phyloP scores from a whole-genome alignment of 2,888 invertebrate genomes.

The Cynaeus angustus region DNA sequence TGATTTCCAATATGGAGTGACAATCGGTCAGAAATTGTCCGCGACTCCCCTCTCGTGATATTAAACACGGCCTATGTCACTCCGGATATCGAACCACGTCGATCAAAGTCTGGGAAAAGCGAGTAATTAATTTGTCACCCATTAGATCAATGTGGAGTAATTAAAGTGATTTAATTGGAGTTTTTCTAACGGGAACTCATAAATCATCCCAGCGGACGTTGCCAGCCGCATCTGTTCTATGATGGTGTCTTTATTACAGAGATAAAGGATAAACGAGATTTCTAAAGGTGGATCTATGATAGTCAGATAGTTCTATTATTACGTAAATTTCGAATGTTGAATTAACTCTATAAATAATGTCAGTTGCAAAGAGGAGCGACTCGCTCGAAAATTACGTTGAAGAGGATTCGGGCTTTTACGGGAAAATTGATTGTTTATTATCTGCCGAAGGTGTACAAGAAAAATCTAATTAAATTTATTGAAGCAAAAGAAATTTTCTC shows the following conservation, averaged over 20 bases:
- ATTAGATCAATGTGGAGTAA: slow-evolving; percentile 57
- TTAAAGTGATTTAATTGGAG: slow-evolving; percentile 59
- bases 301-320: slow-evolving; percentile 48
- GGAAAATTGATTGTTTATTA: too few species aligned
- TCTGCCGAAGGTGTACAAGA: too few species aligned
- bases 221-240: slow-evolving; percentile 49
- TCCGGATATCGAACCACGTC: slow-evolving; percentile 38
- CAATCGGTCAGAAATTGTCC: slow-evolving; percentile 30
- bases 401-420: too few species aligned
- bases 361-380: too few species aligned
- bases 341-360: too few species aligned
- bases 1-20: slow-evolving; percentile 32
- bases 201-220: slow-evolving; percentile 55
- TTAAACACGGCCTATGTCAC: slow-evolving; percentile 8
- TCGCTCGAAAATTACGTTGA: too few species aligned
- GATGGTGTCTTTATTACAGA: slow-evolving; percentile 42
- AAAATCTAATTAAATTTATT: too few species aligned
- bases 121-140: slow-evolving; percentile 59
- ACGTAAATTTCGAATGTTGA: too few species aligned
- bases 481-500: too few species aligned
- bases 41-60: not conserved
- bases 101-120: slow-evolving; percentile 51
- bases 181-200: slow-evolving; percentile 54
- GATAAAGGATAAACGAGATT: slow-evolving; percentile 57
- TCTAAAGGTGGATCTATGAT: slow-evolving; percentile 42